These are phyloP conservation scores for Leptobrachium ailaonicum DNA, from an alignment of 2,113 vertebrate species.

Conservation along the genomic window DNA sequence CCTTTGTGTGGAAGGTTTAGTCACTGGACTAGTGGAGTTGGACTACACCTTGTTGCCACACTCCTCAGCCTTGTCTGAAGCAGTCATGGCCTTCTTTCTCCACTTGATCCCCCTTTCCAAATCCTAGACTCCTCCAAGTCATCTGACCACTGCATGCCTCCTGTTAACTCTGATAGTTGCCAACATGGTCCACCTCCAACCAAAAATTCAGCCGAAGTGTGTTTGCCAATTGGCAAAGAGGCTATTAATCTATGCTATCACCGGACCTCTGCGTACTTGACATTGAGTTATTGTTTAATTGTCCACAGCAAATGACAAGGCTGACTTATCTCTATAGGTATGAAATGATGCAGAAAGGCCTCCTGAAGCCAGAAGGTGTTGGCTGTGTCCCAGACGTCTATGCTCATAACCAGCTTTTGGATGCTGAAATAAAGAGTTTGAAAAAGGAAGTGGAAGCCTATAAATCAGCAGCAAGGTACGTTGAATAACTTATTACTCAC, in stretches of 20 bases:
- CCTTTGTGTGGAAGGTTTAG: too few relatives aligned
- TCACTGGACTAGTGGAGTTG: too few relatives aligned
- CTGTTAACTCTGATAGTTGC: too few relatives aligned
- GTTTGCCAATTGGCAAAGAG: too few relatives aligned
- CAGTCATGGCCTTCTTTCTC: too few relatives aligned
- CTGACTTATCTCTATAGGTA: constrained; percentile 62
- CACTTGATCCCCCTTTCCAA: too few relatives aligned
- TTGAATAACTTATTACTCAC: constrained; percentile 18
- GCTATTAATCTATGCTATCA: background rate
- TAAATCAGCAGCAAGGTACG: constrained; percentile 68
- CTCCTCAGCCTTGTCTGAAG: too few relatives aligned
- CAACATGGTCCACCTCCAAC: too few relatives aligned
- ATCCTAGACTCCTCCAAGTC: too few relatives aligned
- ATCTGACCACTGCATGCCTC: too few relatives aligned
- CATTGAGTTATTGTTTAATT: constrained; percentile 9
- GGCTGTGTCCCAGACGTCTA: constrained; percentile 75
- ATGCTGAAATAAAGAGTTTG: constrained; percentile 69
- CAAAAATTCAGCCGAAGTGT: too few relatives aligned
- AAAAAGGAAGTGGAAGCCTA: constrained; percentile 73
- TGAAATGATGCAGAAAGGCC: constrained; percentile 74
- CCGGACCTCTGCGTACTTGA: background rate
- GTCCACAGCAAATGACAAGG: background rate
- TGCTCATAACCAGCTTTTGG: constrained; percentile 70
- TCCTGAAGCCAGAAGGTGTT: constrained; percentile 51
- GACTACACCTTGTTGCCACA: too few relatives aligned